A percentile compares a stretch with the other conserved stretches of the same genome.
Conservation (phyloP, 2,113 vertebrate genomes). For the Rana temporaria region DNA sequence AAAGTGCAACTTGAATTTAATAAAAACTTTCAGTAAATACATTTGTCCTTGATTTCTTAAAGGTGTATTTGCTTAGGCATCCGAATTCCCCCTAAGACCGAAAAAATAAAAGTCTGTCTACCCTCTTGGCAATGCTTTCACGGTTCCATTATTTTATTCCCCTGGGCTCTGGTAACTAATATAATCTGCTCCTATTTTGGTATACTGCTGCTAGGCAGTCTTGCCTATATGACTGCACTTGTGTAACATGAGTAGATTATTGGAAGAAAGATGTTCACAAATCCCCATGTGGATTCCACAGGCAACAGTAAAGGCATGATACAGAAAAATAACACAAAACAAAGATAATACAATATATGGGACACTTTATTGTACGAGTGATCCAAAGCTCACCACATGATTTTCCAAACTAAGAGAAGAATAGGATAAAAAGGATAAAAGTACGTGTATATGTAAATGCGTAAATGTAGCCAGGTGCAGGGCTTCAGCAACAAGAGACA, state of each 20-base stretch:
- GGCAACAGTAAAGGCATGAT: neutral
- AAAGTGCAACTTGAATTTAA: neutral
- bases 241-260: slow-evolving; percentile 11
- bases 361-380: too few species aligned
- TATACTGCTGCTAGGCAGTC: neutral
- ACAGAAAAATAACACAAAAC: neutral
- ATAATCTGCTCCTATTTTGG: neutral
- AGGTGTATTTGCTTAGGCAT: neutral
- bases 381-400: too few species aligned
- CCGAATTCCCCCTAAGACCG: neutral
- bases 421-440: too few species aligned
- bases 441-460: too few species aligned
- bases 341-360: neutral
- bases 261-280: slow-evolving; percentile 23
- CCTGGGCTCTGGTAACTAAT: slow-evolving; percentile 3
- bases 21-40: neutral
- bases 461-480: too few species aligned
- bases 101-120: neutral
- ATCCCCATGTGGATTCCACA: neutral
- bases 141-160: slow-evolving; percentile 26
- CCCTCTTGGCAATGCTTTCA: neutral
- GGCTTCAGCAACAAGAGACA: too few species aligned
- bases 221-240: neutral
- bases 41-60: too few species aligned
- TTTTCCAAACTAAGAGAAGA: too few species aligned